These are phyloP conservation scores for Candidula unifasciata DNA, from an alignment of 2,888 invertebrate species.

Conservation along the genomic window DNA sequence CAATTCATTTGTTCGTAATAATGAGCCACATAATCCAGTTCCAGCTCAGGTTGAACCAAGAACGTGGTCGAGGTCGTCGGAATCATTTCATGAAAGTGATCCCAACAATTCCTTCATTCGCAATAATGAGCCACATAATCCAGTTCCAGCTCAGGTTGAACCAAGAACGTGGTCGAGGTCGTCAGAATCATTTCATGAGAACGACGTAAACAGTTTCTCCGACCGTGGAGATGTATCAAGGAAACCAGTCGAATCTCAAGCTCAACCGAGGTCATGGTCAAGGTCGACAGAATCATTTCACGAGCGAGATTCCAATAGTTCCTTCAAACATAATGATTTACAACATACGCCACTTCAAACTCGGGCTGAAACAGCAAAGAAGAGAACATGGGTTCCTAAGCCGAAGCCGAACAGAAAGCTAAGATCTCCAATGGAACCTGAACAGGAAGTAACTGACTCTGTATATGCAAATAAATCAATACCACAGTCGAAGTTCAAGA, in stretches of 20 bases:
- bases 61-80: slow-evolving; percentile 20
- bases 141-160: background rate
- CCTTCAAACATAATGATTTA: no score
- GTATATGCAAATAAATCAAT: background rate
- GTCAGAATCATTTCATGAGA: slow-evolving; percentile 24
- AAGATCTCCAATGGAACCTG: background rate
- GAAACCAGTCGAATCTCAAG: background rate
- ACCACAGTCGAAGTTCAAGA: slow-evolving; percentile 6
- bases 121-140: background rate
- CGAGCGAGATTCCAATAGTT: no score
- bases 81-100: slow-evolving; percentile 31
- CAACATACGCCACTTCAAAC: no score
- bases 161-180: background rate
- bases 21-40: background rate
- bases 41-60: slow-evolving; percentile 3
- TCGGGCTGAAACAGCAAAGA: slow-evolving; percentile 36
- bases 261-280: no score
- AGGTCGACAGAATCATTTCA: no score
- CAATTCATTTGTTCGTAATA: background rate
- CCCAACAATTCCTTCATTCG: slow-evolving; percentile 14
- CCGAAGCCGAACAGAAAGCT: background rate
- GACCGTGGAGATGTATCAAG: background rate
- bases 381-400: slow-evolving; percentile 44
- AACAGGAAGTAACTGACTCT: background rate
- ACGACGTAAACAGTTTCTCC: slow-evolving; percentile 19